A percentile compares a stretch with the other conserved stretches of the same genome.
phyloP scores from a whole-genome alignment of 2,797 vertebrate genomes.

The Cottoperca gobio region DNA sequence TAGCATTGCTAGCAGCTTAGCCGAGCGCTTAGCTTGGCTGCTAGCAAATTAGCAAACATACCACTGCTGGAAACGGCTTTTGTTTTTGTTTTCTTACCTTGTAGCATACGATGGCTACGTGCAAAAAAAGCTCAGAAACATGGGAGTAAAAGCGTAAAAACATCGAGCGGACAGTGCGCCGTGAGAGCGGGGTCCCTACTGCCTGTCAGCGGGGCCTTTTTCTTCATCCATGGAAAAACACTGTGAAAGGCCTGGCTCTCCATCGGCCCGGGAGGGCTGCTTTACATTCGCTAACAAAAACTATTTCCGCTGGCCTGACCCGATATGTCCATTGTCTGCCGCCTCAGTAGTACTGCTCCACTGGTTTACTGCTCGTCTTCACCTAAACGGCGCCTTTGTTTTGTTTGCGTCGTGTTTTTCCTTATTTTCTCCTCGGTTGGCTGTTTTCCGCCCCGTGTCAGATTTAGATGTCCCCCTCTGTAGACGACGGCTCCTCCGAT shows the following conservation, averaged over 20 bases:
- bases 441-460: conserved; percentile 80
- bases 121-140: conserved; percentile 27
- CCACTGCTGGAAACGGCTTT: conserved; percentile 30
- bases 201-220: conserved; percentile 80
- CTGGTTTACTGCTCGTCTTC: conserved; percentile 17
- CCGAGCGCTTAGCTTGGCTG: conserved; percentile 48
- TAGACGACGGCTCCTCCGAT: conserved; percentile 70
- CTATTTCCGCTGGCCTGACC: conserved; percentile 72
- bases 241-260: conserved; percentile 78
- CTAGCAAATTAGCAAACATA: conserved; percentile 49
- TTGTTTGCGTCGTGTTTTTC: conserved; percentile 41
- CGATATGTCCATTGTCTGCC: conserved; percentile 61
- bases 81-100: conserved; percentile 63
- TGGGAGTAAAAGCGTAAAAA: conserved; percentile 2
- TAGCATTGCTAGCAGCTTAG: conserved; percentile 58
- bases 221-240: conserved; percentile 80
- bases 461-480: conserved; percentile 75
- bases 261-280: conserved; percentile 78
- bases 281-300: conserved; percentile 77
- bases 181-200: conserved; percentile 67
- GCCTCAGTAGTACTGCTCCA: background rate
- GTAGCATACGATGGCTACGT: background rate
- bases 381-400: conserved; percentile 46
- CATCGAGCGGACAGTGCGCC: conserved; percentile 32
- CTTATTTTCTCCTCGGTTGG: conserved; percentile 52